Base-by-base conservation (phyloP, 2,113 vertebrate genomes). In the Acrocephalus arundinaceus region DNA sequence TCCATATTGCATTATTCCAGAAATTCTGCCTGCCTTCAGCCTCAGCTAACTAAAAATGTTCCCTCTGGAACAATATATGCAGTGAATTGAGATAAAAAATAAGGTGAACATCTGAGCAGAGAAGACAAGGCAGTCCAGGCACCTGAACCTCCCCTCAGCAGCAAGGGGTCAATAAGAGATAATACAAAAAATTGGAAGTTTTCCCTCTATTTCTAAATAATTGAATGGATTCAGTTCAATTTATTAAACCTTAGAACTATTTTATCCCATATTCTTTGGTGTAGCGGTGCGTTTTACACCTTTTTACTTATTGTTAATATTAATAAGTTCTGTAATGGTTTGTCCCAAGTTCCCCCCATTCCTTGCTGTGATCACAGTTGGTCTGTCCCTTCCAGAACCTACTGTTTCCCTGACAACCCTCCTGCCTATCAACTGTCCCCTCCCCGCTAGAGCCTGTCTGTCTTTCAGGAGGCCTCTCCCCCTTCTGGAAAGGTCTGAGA, bases 161-260 rank as follows among this genome's bases (percentile, higher is more conserved):
- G 27, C 22, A 73, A 67, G 46, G 73, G 71, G 27, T 55, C 31
- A 51, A 28, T 55, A 78, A 59, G 18, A 83, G 57, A 75, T 31
- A 87, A 87, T 35, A 43, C 9, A 83, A 77, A 80, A 86, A 86
- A 33, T 3, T 24, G 51, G 11, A 92, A 84, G n/a, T 30, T 86
- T 65, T 77, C 33, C 9, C 10, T 90, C 31, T 39, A 2, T 76
- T 89, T 95, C 75, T 48, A 59, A 83, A 81, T 21, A 87, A 55
- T 2, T 0, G 17, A 66, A 86, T n/a, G 3, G 52, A 80, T 89
- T 92, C 87, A 41, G 66, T 91, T 90, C 37, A n/a, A 87, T 91
- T 96, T 19, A 87, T 95, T 89, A 33, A 61, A 93, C 54, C 78
- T 90, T 89, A 83, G 76, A 96, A 89, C 58, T 63, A 55, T 21